phyloP scores from a whole-genome alignment of 2,113 vertebrate genomes.

The Anoura caudifer region DNA sequence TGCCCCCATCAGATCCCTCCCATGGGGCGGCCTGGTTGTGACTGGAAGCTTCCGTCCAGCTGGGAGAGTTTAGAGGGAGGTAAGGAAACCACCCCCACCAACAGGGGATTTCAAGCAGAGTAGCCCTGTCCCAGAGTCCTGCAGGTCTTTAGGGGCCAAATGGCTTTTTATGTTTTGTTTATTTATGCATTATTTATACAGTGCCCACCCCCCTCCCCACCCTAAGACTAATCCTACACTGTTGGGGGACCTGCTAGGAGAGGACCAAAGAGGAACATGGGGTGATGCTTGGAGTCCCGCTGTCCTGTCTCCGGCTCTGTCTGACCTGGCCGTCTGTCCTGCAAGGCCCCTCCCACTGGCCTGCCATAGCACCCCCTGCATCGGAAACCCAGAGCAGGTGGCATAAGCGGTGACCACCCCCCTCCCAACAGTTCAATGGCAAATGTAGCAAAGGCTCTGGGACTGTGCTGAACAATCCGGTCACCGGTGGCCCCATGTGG shows the following conservation, averaged over 20 bases:
- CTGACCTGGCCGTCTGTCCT: background rate
- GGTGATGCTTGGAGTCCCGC: background rate
- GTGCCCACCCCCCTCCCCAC: background rate
- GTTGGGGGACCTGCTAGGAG: background rate
- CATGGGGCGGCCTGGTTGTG: background rate
- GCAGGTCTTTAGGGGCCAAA: background rate
- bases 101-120: background rate
- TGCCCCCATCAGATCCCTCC: background rate
- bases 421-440: background rate
- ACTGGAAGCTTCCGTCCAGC: background rate
- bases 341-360: background rate
- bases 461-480: fast-evolving
- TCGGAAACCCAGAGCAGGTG: background rate
- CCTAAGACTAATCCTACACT: background rate
- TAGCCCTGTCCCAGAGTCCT: background rate
- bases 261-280: background rate
- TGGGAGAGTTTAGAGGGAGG: background rate
- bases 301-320: background rate
- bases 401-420: background rate
- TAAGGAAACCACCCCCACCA: background rate
- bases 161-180: background rate
- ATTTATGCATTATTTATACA: background rate
- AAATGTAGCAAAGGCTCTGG: background rate
- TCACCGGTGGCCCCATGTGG: too few species aligned
- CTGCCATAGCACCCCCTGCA: too few species aligned